phyloP scores from a whole-genome alignment of 2,113 vertebrate genomes.

The Syrrhaptes paradoxus region DNA sequence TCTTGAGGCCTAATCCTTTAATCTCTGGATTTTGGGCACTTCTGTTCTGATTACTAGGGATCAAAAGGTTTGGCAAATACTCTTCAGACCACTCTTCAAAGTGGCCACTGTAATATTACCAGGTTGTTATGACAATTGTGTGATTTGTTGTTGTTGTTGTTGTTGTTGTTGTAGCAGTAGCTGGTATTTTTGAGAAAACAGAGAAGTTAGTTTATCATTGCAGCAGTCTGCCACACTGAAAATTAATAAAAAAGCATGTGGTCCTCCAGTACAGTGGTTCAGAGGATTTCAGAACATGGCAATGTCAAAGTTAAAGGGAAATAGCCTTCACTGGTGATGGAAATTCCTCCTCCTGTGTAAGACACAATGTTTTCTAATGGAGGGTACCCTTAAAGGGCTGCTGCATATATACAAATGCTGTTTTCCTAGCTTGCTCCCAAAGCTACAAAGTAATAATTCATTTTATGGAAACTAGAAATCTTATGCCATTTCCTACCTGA shows the following conservation, averaged over 20 bases:
- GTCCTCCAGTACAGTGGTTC: not conserved
- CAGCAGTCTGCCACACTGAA: not conserved
- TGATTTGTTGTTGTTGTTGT: not conserved
- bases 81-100: conserved; percentile 46
- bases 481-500: not conserved
- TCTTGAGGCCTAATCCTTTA: conserved; percentile 70
- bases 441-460: not conserved
- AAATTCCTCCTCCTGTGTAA: not conserved
- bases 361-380: not conserved
- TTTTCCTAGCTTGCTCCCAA: not conserved
- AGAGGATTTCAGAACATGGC: not conserved
- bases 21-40: conserved; percentile 73
- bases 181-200: not conserved
- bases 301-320: not conserved
- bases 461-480: not conserved
- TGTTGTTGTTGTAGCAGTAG: not conserved
- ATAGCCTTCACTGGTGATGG: not conserved
- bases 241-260: not conserved
- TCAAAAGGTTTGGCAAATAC: conserved; percentile 57
- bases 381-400: not conserved
- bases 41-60: conserved; percentile 69
- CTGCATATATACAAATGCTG: not conserved
- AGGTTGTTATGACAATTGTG: not conserved
- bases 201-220: not conserved
- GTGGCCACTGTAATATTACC: conserved; percentile 34